These are phyloP conservation scores for Phalanger gymnotis DNA, from an alignment of 2,797 vertebrate species.

Conservation along the genomic window DNA sequence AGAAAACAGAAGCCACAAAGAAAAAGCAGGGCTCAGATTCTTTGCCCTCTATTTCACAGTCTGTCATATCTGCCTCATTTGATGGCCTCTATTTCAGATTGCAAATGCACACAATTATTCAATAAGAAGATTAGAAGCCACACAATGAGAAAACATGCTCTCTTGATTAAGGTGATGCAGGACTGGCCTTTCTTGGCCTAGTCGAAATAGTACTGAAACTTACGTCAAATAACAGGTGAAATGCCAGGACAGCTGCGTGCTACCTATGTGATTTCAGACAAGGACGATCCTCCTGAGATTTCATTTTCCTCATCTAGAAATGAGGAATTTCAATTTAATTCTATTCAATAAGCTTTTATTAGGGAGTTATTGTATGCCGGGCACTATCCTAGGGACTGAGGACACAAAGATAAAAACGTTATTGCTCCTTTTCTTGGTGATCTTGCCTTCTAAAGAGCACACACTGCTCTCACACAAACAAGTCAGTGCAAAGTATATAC, in stretches of 20 bases:
- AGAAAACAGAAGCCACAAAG: not conserved
- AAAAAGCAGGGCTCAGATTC: not conserved
- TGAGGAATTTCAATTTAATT: not conserved
- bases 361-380: not conserved
- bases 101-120: slow-evolving; percentile 15
- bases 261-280: not conserved
- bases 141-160: not conserved
- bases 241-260: not conserved
- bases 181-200: not conserved
- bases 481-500: not conserved
- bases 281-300: not conserved
- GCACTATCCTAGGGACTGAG: not conserved
- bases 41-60: not conserved
- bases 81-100: not conserved
- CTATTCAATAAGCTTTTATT: not conserved
- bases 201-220: not conserved
- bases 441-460: not conserved
- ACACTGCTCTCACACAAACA: not conserved
- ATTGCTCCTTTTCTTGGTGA: not conserved
- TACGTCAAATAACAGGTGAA: not conserved
- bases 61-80: not conserved
- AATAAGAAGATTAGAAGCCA: slow-evolving; percentile 5
- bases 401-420: not conserved
- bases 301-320: not conserved
- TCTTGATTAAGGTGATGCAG: not conserved